These are phyloP conservation scores for Lepus timidus DNA, from an alignment of 2,113 vertebrate genomes.

Conservation along the genomic window DNA sequence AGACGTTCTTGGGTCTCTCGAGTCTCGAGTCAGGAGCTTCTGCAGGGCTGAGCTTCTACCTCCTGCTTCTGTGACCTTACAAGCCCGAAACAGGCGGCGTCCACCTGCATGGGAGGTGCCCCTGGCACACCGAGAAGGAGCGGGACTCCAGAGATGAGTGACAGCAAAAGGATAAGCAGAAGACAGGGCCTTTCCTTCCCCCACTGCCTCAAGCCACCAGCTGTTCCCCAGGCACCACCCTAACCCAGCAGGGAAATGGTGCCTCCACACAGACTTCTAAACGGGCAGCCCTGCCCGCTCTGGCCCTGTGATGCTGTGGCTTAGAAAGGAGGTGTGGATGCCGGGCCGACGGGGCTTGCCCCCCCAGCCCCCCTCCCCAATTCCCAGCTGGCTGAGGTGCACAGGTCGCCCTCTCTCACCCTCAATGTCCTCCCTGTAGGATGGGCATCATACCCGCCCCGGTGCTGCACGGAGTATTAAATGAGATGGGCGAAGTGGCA, in stretches of 20 bases:
- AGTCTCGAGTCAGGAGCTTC: background rate
- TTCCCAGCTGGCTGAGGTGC: background rate
- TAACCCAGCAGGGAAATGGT: background rate
- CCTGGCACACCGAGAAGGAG: background rate
- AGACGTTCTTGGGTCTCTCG: background rate
- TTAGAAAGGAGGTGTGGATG: background rate
- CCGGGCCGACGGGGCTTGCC: fast-evolving
- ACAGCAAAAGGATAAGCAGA: background rate
- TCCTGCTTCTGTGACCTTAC: background rate
- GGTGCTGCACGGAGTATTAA: background rate
- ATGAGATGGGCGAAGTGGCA: background rate
- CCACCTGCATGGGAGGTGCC: too few relatives aligned
- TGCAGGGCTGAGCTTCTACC: background rate
- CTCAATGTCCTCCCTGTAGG: background rate
- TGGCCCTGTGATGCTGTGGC: fast-evolving
- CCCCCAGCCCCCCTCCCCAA: background rate
- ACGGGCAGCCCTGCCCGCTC: fast-evolving
- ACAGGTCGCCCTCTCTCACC: background rate
- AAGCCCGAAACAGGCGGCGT: background rate
- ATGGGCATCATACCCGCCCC: background rate
- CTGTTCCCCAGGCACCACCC: background rate
- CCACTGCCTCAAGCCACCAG: background rate
- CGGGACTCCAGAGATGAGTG: background rate
- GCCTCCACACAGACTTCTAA: background rate
- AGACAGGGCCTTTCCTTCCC: background rate